These are phyloP conservation scores for Paguma larvata DNA, from an alignment of 2,797 vertebrate species.

Conservation along the genomic window DNA sequence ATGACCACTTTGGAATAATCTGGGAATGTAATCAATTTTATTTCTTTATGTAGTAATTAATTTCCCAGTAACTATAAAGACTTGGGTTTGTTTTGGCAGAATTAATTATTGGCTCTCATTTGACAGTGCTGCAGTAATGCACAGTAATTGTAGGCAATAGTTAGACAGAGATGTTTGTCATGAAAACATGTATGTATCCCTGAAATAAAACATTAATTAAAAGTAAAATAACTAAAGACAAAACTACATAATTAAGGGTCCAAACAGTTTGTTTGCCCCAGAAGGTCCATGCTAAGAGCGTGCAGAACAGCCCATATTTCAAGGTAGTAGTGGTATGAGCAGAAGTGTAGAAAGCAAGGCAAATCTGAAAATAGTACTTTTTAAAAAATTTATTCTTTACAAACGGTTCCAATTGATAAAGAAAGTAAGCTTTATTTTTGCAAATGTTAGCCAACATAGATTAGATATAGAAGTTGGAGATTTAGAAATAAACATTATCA, in stretches of 20 bases:
- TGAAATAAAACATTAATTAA: slow-evolving; percentile 54
- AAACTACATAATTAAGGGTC: slow-evolving; percentile 14
- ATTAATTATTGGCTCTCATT: background rate
- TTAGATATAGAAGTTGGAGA: slow-evolving; percentile 13
- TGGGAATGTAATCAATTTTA: background rate
- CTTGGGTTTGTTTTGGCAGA: background rate
- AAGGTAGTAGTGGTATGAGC: background rate
- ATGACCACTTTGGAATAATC: background rate
- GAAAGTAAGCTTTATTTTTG: background rate
- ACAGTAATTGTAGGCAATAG: background rate
- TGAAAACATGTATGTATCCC: background rate
- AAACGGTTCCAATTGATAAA: background rate
- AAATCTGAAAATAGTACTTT: slow-evolving; percentile 2
- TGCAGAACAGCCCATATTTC: background rate
- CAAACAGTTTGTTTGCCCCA: background rate
- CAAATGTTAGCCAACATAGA: background rate
- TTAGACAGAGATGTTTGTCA: background rate
- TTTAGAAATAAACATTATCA: background rate
- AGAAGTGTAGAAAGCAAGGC: background rate
- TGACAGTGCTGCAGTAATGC: background rate
- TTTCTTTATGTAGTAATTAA: slow-evolving; percentile 41
- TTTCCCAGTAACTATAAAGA: background rate
- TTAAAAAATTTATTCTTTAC: background rate
- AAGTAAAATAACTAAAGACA: slow-evolving; percentile 44
- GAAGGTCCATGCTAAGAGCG: background rate